Evolutionary conservation across 2,888 invertebrate species (phyloP).

Genomic region (Drosophila melanosoma): DNA sequence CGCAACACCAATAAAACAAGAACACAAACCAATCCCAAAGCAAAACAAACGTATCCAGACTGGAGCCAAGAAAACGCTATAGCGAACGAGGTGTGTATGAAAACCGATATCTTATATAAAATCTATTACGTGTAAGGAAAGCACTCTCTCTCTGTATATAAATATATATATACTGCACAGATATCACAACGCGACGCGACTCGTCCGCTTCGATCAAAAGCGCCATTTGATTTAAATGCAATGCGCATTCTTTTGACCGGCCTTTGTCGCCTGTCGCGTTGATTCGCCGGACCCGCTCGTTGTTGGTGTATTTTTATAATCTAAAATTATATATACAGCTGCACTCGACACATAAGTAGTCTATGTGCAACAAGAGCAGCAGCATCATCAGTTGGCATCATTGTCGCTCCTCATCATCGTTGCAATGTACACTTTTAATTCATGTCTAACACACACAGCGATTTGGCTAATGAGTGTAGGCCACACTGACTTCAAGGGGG

Average conservation of each 20-base stretch:
- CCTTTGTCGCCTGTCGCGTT: constrained; percentile 56
- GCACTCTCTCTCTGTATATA: constrained; percentile 6
- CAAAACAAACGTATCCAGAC: constrained; percentile 29
- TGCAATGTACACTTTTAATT: constrained; percentile 79
- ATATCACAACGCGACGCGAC: constrained; percentile 41
- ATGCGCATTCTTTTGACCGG: constrained; percentile 73
- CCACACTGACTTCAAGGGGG: constrained; percentile 33
- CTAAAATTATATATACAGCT: constrained; percentile 70
- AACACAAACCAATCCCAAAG: constrained; percentile 25
- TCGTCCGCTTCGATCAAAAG: constrained; percentile 74
- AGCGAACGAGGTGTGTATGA: constrained; percentile 44
- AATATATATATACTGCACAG: background rate
- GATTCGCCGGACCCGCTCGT: constrained; percentile 45
- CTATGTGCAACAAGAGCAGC: constrained; percentile 30
- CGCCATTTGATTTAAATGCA: constrained; percentile 75
- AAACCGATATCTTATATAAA: constrained; percentile 47
- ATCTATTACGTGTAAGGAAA: constrained; percentile 27
- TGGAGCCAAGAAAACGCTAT: constrained; percentile 38
- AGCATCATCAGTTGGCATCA: constrained; percentile 38
- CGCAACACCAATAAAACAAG: constrained; percentile 14
- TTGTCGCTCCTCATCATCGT: constrained; percentile 46
- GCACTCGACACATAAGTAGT: constrained; percentile 46
- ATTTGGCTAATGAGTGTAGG: constrained; percentile 31
- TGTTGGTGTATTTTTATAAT: constrained; percentile 73
- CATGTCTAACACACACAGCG: constrained; percentile 67